Conservation (phyloP, 2,113 vertebrate genomes). For the Triplophysa tibetana region DNA sequence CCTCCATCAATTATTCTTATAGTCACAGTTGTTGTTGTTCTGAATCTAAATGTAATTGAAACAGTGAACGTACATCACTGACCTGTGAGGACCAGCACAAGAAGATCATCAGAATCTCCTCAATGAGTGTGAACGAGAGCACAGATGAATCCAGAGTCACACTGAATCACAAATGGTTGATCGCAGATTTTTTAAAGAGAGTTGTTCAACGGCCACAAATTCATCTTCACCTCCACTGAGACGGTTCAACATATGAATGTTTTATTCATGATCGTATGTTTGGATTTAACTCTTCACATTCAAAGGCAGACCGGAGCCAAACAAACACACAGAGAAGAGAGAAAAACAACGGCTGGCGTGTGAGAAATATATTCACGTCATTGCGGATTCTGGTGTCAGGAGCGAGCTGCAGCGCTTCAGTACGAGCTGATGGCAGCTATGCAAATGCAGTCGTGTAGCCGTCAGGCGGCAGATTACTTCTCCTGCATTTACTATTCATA, state of each 20-base stretch:
- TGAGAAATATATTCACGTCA: constrained; percentile 60
- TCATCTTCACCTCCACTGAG: no score
- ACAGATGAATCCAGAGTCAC: no score
- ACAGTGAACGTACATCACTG: no score
- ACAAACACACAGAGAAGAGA: constrained; percentile 25
- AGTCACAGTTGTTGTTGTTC: no score
- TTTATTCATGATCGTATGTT: no score
- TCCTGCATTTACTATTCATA: constrained; percentile 81
- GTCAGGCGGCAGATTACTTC: constrained; percentile 75
- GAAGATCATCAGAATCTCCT: no score
- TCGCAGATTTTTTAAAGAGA: not conserved
- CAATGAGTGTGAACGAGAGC: no score
- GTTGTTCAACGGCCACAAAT: constrained; percentile 1
- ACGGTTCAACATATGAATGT: not conserved
- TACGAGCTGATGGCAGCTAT: constrained; percentile 73
- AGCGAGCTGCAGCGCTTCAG: constrained; percentile 65
- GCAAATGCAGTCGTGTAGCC: constrained; percentile 74
- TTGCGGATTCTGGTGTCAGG: constrained; percentile 64
- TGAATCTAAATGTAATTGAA: no score
- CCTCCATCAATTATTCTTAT: no score
- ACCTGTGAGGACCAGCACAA: no score
- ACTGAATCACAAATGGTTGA: no score
- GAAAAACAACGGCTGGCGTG: constrained; percentile 13
- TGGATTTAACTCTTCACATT: not conserved
- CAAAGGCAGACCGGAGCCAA: not conserved